phyloP scores from a whole-genome alignment of 1,140 invertebrate species.

The Sitodiplosis mosellana region DNA sequence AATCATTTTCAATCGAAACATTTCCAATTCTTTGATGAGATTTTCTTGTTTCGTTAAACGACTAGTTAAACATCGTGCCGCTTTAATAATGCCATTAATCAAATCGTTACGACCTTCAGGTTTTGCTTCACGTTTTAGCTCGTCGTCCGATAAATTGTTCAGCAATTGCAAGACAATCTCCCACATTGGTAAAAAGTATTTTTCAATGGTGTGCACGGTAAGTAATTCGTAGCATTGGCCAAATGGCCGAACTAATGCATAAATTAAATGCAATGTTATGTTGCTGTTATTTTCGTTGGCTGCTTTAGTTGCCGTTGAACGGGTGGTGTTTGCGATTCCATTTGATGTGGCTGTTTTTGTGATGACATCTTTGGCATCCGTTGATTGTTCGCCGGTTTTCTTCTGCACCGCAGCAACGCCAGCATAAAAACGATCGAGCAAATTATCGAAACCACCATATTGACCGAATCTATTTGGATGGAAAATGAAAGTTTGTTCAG shows the following conservation, averaged over 20 bases:
- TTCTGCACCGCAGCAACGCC: conserved; percentile 11
- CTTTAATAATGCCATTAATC: conserved; percentile 75
- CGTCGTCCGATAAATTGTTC: conserved; percentile 91
- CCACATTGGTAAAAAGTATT: conserved; percentile 88
- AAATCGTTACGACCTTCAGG: conserved; percentile 89
- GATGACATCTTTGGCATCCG: background rate
- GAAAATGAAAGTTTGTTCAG: too few species aligned
- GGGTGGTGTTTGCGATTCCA: conserved; percentile 1
- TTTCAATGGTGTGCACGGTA: conserved; percentile 74
- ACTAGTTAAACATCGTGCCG: conserved; percentile 71
- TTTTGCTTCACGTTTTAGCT: conserved; percentile 90
- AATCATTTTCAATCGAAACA: conserved; percentile 93
- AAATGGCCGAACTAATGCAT: conserved; percentile 75
- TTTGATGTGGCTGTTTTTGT: conserved; percentile 1
- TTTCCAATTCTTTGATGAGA: conserved; percentile 74
- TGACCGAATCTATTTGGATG: conserved; percentile 69
- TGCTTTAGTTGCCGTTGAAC: conserved; percentile 22
- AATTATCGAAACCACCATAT: conserved; percentile 70
- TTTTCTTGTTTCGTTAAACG: conserved; percentile 64
- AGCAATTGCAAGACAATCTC: conserved; percentile 80
- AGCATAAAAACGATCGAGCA: conserved; percentile 67
- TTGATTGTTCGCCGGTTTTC: conserved; percentile 24
- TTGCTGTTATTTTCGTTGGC: background rate
- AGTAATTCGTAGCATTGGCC: conserved; percentile 83
- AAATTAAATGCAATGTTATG: conserved; percentile 62